phyloP scores from a whole-genome alignment of 2,888 invertebrate species.

The Chrysomela aeneicollis region DNA sequence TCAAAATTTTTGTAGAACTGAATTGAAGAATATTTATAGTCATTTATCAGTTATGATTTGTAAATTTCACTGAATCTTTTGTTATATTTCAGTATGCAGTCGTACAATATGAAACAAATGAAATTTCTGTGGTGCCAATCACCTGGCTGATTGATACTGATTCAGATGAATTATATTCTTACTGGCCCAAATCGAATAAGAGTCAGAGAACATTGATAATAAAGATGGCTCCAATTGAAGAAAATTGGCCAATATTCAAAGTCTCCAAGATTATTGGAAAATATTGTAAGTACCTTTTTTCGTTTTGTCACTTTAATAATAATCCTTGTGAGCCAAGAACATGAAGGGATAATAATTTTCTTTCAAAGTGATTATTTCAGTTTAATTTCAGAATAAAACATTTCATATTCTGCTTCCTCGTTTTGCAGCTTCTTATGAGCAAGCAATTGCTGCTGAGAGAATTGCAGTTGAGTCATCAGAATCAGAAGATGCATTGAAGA shows the following conservation, averaged over 20 bases:
- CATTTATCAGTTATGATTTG: not conserved
- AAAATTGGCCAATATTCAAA: constrained; percentile 5
- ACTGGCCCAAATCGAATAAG: not conserved
- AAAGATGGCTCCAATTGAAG: constrained; percentile 1
- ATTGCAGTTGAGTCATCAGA: constrained; percentile 3
- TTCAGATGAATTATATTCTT: not conserved
- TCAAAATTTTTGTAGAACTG: too few species aligned
- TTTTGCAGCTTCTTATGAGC: constrained; percentile 2
- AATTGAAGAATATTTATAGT: not conserved
- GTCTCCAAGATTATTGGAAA: not conserved
- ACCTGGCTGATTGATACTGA: not conserved
- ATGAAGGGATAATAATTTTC: too few species aligned
- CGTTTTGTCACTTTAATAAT: too few species aligned
- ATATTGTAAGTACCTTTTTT: constrained; percentile 3
- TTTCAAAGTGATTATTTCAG: too few species aligned
- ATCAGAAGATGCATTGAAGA: constrained; percentile 6
- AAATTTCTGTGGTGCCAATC: not conserved
- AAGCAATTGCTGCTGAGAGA: constrained; percentile 6
- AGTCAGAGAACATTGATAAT: constrained; percentile 8
- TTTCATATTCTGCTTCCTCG: not conserved
- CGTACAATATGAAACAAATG: not conserved
- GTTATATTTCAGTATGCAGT: not conserved
- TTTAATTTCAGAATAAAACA: too few species aligned
- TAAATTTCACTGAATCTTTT: not conserved
- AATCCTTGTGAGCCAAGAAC: too few species aligned